Percentiles rank a stretch among this genome's conserved stretches.
Evolutionary conservation across 1,140 invertebrate genomes (phyloP).

Genomic region (Hestina assimilis): DNA sequence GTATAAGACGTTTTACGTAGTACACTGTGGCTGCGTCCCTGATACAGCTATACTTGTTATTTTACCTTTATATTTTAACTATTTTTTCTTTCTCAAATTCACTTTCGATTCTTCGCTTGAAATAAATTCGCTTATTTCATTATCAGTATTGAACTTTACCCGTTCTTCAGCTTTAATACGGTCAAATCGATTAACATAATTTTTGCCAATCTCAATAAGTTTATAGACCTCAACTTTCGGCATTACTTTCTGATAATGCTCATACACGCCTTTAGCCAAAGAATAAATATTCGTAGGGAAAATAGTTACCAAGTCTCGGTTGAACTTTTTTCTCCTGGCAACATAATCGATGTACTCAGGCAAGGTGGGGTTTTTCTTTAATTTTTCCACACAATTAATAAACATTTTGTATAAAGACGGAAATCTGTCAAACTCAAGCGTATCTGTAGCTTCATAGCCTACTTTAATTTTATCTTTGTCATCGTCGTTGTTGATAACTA

Average conservation of each 20-base stretch:
- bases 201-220: conserved; percentile 25
- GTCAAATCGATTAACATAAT: conserved; percentile 19
- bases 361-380: conserved; percentile 27
- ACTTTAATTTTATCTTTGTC: conserved; percentile 31
- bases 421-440: conserved; percentile 27
- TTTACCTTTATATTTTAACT: too few species aligned
- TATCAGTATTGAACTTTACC: conserved; percentile 18
- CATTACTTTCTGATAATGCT: conserved; percentile 24
- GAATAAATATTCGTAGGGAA: conserved; percentile 21
- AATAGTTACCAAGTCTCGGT: conserved; percentile 23
- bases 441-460: conserved; percentile 19
- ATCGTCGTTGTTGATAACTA: conserved; percentile 28
- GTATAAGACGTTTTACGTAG: too few species aligned
- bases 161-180: conserved; percentile 29
- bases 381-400: conserved; percentile 26
- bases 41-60: too few species aligned
- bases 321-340: conserved; percentile 26
- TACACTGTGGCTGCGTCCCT: too few species aligned
- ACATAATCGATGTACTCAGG: conserved; percentile 31
- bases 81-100: conserved; percentile 20
- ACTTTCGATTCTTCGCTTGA: conserved; percentile 19
- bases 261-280: conserved; percentile 5
- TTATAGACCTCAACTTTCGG: conserved; percentile 16
- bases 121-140: conserved; percentile 24
- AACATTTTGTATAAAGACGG: conserved; percentile 33